Conservation (phyloP, 1,140 invertebrate species). For the Vollenhovia emeryi region DNA sequence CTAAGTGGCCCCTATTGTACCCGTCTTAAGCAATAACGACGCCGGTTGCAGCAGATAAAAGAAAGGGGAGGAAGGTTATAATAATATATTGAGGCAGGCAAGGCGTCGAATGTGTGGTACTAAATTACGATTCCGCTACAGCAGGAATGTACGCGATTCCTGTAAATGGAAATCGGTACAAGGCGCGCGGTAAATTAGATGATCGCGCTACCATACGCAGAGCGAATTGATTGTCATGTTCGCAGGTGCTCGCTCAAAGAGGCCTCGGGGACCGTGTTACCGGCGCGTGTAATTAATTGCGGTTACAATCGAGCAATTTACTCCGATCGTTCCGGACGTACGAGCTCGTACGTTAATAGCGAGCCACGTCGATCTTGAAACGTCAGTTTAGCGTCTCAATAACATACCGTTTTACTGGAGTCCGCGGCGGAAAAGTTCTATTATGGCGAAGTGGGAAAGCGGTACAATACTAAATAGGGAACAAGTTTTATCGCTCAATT, state of each 20-base stretch:
- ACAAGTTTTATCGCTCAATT: neutral
- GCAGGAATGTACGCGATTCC: conserved; percentile 56
- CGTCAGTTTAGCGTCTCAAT: conserved; percentile 40
- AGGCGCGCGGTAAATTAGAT: conserved; percentile 57
- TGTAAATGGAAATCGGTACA: conserved; percentile 74
- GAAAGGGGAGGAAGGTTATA: conserved; percentile 8
- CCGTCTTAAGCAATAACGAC: neutral
- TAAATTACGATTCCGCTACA: conserved; percentile 32
- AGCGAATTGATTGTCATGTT: conserved; percentile 59
- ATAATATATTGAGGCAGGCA: conserved; percentile 29
- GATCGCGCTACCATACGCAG: conserved; percentile 48
- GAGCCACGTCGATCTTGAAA: conserved; percentile 34
- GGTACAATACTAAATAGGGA: neutral
- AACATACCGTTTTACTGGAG: conserved; percentile 14
- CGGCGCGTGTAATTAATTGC: conserved; percentile 64
- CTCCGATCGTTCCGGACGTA: conserved; percentile 46
- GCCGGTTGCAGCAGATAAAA: neutral
- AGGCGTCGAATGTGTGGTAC: neutral
- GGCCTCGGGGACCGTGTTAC: conserved; percentile 35
- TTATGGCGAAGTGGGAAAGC: neutral
- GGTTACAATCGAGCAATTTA: conserved; percentile 67
- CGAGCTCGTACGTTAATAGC: conserved; percentile 24
- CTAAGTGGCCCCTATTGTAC: neutral
- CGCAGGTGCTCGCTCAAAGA: conserved; percentile 63
- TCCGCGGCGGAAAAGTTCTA: neutral